Conservation (phyloP, 1,140 invertebrate species). For the Bombus consobrinus region DNA sequence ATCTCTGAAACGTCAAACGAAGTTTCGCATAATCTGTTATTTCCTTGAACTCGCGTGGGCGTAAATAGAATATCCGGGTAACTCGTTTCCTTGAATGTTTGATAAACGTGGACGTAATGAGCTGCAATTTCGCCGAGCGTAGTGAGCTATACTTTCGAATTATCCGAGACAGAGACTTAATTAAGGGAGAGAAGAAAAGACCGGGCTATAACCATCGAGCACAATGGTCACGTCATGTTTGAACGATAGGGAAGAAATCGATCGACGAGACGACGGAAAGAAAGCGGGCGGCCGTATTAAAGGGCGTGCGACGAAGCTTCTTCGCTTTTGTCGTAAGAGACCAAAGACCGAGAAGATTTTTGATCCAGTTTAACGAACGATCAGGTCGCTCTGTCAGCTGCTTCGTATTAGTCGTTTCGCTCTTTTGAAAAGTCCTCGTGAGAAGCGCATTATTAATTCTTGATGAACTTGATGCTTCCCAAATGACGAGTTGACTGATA, state of each 20-base stretch:
- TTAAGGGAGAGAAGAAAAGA: slow-evolving; percentile 24
- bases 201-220: slow-evolving; percentile 35
- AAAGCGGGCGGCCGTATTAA: slow-evolving; percentile 5
- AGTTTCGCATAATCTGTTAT: too few species aligned
- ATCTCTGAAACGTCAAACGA: too few species aligned
- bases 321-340: slow-evolving; percentile 10
- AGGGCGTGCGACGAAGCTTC: slow-evolving; percentile 5
- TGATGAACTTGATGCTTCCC: neutral
- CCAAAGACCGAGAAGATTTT: slow-evolving; percentile 17
- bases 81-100: neutral
- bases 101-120: neutral
- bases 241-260: slow-evolving; percentile 21
- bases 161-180: slow-evolving; percentile 27
- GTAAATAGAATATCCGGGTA: neutral
- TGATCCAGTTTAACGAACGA: slow-evolving; percentile 31
- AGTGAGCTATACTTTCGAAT: neutral
- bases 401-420: neutral
- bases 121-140: neutral
- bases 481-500: neutral
- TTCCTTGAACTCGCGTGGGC: neutral
- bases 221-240: slow-evolving; percentile 33
- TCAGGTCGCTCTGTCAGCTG: neutral
- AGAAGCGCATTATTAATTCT: slow-evolving; percentile 32
- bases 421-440: neutral
- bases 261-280: slow-evolving; percentile 20